Evolutionary conservation across 2,888 invertebrate genomes (phyloP).

Genomic region (Agrilus cyanescens): DNA sequence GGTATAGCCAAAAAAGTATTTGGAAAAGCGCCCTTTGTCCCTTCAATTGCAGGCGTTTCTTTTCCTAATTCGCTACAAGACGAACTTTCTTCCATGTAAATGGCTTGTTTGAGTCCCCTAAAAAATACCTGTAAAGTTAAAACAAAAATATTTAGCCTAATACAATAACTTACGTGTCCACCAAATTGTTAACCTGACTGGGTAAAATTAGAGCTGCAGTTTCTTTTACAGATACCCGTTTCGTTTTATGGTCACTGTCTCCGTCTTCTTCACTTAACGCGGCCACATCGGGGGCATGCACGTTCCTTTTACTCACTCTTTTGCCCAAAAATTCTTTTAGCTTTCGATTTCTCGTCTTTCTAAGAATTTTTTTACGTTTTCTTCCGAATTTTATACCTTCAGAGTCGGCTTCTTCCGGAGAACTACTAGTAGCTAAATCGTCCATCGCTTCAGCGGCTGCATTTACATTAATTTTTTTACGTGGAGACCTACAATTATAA

Average conservation of each 20-base stretch:
- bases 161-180: constrained; percentile 22
- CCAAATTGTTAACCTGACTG: constrained; percentile 27
- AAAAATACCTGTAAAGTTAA: constrained; percentile 5
- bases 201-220: constrained; percentile 27
- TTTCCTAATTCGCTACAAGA: constrained; percentile 36
- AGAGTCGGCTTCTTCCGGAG: constrained; percentile 14
- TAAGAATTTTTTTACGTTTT: constrained; percentile 44
- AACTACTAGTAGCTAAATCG: too few relatives aligned
- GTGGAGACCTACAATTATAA: constrained; percentile 4
- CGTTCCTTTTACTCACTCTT: constrained; percentile 19
- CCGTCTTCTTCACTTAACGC: constrained; percentile 31
- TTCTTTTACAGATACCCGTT: constrained; percentile 26
- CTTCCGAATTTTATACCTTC: constrained; percentile 24
- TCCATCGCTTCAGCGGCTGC: constrained; percentile 6
- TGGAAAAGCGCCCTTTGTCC: constrained; percentile 26
- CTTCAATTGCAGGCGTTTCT: constrained; percentile 27
- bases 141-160: constrained; percentile 1
- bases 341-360: constrained; percentile 49
- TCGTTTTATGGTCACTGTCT: constrained; percentile 31
- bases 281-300: constrained; percentile 26
- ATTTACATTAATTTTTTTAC: constrained; percentile 4
- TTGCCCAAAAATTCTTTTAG: constrained; percentile 25
- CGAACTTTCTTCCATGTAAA: constrained; percentile 34
- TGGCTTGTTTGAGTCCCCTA: constrained; percentile 26
- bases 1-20: constrained; percentile 30